These are phyloP conservation scores for Anas acuta DNA, from an alignment of 2,797 vertebrate genomes.

Conservation along the genomic window DNA sequence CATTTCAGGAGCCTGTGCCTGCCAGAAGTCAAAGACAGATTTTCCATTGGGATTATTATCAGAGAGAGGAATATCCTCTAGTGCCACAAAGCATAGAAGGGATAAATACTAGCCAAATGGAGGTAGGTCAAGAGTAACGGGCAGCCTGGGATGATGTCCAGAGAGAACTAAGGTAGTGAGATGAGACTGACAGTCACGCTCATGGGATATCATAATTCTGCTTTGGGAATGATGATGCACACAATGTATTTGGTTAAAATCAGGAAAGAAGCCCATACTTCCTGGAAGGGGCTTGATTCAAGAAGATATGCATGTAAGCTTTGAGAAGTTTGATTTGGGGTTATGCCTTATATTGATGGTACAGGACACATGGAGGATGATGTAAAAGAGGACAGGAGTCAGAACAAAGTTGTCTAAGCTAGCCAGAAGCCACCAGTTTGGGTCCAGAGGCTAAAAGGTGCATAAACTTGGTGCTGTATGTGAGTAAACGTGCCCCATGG, in stretches of 20 bases:
- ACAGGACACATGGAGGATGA: neutral
- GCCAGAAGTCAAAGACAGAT: neutral
- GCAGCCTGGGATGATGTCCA: neutral
- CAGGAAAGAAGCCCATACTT: neutral
- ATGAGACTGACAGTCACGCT: neutral
- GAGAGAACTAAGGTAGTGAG: neutral
- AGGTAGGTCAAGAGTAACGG: neutral
- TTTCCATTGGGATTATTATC: neutral
- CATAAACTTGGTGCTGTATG: neutral
- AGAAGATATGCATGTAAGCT: neutral
- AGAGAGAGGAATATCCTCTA: neutral
- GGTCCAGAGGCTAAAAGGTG: neutral
- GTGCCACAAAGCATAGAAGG: neutral
- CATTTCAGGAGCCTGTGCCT: neutral
- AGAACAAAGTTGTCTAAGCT: neutral
- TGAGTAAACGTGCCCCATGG: neutral
- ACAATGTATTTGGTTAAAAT: neutral
- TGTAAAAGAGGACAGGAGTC: neutral
- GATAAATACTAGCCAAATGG: neutral
- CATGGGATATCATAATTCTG: neutral
- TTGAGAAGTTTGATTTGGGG: neutral
- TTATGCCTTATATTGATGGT: neutral
- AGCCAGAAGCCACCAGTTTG: neutral
- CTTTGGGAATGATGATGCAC: neutral
- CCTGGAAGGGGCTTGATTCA: neutral